Conservation (phyloP, 1,140 invertebrate genomes). For the Hyposmocoma kahamanoa region DNA sequence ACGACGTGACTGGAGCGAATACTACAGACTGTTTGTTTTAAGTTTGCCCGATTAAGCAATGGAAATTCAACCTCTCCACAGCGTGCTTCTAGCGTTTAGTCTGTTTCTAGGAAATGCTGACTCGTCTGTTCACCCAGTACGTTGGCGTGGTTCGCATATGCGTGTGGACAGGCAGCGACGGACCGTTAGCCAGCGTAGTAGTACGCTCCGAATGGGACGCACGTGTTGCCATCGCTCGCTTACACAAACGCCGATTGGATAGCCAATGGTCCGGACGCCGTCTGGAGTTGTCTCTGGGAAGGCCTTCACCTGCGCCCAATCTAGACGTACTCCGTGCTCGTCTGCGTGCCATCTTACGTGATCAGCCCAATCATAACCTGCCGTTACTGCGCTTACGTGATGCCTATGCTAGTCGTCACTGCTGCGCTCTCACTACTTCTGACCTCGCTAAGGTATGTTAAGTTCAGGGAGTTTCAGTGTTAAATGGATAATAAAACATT, state of each 20-base stretch:
- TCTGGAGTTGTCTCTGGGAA: constrained; percentile 83
- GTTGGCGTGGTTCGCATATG: constrained; percentile 49
- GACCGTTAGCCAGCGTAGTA: constrained; percentile 51
- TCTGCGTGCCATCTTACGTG: constrained; percentile 66
- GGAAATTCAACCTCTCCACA: too few relatives aligned
- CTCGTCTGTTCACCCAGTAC: constrained; percentile 49
- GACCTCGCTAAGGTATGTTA: constrained; percentile 87
- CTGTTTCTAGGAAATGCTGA: constrained; percentile 50
- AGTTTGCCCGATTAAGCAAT: too few relatives aligned
- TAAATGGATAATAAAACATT: too few relatives aligned
- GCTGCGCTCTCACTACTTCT: constrained; percentile 83
- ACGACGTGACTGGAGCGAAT: too few relatives aligned
- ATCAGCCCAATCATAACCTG: constrained; percentile 82
- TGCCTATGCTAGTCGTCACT: constrained; percentile 86
- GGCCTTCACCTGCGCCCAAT: constrained; percentile 78
- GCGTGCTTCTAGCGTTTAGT: too few relatives aligned
- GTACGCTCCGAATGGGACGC: constrained; percentile 73
- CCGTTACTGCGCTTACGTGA: constrained; percentile 88
- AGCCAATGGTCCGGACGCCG: constrained; percentile 80
- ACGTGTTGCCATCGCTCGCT: constrained; percentile 85
- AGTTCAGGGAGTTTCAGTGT: too few relatives aligned
- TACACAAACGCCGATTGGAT: constrained; percentile 84
- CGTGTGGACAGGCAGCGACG: constrained; percentile 52
- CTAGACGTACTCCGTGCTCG: constrained; percentile 75
- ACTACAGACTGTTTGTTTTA: too few relatives aligned